Evolutionary conservation across 2,797 vertebrate genomes (phyloP).

Genomic region (Margarornis squamiger): DNA sequence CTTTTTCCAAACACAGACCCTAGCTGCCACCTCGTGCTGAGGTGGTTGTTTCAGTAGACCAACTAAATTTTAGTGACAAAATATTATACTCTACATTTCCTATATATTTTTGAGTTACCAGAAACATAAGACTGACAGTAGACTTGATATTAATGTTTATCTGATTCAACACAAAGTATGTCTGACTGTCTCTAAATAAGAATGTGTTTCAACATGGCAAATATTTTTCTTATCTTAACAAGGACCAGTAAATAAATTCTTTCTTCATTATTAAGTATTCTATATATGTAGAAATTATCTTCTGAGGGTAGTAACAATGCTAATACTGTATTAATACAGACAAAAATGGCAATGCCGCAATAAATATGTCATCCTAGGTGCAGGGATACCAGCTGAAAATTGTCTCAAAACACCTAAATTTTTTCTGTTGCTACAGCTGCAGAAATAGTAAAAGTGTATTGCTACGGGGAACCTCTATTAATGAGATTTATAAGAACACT

Average conservation of each 20-base stretch:
- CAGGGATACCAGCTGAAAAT: conserved; percentile 47
- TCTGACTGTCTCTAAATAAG: conserved; percentile 12
- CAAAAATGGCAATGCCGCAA: conserved; percentile 18
- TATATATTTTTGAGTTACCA: neutral
- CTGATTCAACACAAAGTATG: conserved; percentile 3
- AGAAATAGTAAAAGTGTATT: conserved; percentile 55
- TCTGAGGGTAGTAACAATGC: conserved; percentile 41
- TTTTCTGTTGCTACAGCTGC: conserved; percentile 32
- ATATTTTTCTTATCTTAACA: conserved; percentile 24
- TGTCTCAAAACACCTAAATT: conserved; percentile 54
- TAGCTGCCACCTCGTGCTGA: neutral
- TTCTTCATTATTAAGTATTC: conserved; percentile 17
- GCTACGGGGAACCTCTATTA: conserved; percentile 36
- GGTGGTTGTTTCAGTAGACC: neutral
- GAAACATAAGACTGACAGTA: neutral
- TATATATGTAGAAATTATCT: conserved; percentile 21
- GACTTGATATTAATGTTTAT: conserved; percentile 23
- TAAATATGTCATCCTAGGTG: conserved; percentile 47
- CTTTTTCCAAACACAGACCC: neutral
- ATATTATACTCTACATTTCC: neutral
- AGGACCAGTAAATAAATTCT: conserved; percentile 27
- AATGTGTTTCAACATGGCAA: conserved; percentile 8
- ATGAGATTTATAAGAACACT: conserved; percentile 64
- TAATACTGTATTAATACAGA: conserved; percentile 58
- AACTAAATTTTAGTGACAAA: neutral